phyloP scores from a whole-genome alignment of 2,797 vertebrate species.

The Mareca penelope region DNA sequence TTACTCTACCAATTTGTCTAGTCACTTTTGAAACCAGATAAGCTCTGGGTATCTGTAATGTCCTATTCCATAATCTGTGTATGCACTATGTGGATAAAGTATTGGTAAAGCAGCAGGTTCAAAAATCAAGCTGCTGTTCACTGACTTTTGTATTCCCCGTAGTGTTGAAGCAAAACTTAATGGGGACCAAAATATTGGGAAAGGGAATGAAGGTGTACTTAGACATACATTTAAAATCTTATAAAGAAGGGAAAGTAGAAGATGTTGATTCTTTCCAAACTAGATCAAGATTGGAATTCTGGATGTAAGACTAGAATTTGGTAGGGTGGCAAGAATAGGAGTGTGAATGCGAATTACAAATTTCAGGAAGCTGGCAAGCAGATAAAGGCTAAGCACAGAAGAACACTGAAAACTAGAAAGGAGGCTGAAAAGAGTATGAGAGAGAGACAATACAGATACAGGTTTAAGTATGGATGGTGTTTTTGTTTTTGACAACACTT shows the following conservation, averaged over 20 bases:
- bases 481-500: not conserved
- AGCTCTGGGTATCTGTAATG: not conserved
- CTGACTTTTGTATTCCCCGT: not conserved
- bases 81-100: not conserved
- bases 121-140: not conserved
- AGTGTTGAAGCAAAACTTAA: not conserved
- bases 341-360: not conserved
- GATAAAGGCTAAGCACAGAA: not conserved
- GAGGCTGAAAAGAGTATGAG: not conserved
- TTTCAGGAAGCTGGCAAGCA: not conserved
- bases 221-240: not conserved
- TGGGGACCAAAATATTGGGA: not conserved
- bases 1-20: not conserved
- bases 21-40: not conserved
- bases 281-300: not conserved
- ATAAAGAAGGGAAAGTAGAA: not conserved
- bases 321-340: not conserved
- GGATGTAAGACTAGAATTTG: not conserved
- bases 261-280: not conserved
- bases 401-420: not conserved
- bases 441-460: not conserved
- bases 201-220: not conserved
- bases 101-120: too few relatives aligned
- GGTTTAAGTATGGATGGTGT: not conserved
- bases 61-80: not conserved